Evolutionary conservation across 2,888 invertebrate species (phyloP), one percentile per base, ranked within the genome.

Genomic region (Netelia inedita): DNA sequence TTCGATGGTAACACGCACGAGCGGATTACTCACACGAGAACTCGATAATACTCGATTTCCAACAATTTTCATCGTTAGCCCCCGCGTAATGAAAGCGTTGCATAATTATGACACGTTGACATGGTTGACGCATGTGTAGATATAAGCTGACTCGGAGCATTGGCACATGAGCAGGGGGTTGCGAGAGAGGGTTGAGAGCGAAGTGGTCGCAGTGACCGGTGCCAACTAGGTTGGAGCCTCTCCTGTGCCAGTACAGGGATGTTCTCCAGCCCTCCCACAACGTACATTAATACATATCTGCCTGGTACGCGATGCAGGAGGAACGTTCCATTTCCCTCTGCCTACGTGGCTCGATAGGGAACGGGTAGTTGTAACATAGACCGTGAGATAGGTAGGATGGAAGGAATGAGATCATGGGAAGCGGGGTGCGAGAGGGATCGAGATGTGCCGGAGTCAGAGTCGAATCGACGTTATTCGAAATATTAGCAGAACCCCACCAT

Each of bases 381-480:
- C 53, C 57, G 76, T 63, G 65, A 55, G 69, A 79, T 63, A 80
- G 69, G 53, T 76, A 61, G 61, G 55, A 68, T 57, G 53, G 75
- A 78, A 81, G 78, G 50, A 53, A 81, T 68, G 69, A 75, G 72
- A 84, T 78, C 79, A 85, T 74, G 63, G 75, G 28, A 63, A 79
- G 66, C 53, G 53, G 68, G 14, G 50, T 21, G 53, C 2, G 28
- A 46, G 66, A 63, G 41, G 10, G 53, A 57, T 16, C 61, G 57
- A 72, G 68, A 73, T 53, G 19, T 2, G 57, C 74, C 21, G 74
- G 74, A 83, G 87, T 75, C 85, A 76, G 79, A 82, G 83, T 84
- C 86, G 86, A 90, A 91, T 91, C 91, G 89, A 91, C 90, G 90
- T 91, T 92, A 91, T 91, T 89, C 91, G 91, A 92, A 92, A 92